A percentile compares a stretch with the other conserved stretches of the same genome.
These are phyloP conservation scores for Eupeodes latifasciatus DNA, from an alignment of 2,888 invertebrate species.

Conservation along the genomic window DNA sequence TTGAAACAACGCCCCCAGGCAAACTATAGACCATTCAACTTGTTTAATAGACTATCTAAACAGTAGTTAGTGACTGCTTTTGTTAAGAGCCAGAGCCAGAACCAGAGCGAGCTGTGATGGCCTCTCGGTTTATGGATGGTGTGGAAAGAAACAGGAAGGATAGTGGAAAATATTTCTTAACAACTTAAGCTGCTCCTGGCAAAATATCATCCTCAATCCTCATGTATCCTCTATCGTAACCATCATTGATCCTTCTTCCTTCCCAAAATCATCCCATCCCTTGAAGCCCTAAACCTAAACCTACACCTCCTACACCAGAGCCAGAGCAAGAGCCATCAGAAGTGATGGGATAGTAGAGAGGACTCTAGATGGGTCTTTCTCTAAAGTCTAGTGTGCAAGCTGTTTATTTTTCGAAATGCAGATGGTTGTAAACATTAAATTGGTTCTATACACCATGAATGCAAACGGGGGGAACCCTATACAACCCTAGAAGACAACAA, in stretches of 20 bases:
- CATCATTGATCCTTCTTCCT: conserved; percentile 45
- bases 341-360: background rate
- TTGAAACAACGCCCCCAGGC: conserved; percentile 43
- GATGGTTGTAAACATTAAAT: conserved; percentile 70
- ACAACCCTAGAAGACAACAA: conserved; percentile 26
- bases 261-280: conserved; percentile 1
- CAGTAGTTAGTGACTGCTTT: conserved; percentile 66
- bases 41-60: conserved; percentile 65
- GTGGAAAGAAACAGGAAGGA: background rate
- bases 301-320: too few species aligned
- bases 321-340: background rate
- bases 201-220: conserved; percentile 57
- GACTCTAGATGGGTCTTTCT: conserved; percentile 17
- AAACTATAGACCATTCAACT: conserved; percentile 58
- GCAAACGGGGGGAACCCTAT: conserved; percentile 41
- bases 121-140: background rate
- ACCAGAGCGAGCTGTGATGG: conserved; percentile 10
- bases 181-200: conserved; percentile 47
- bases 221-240: conserved; percentile 36
- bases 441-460: conserved; percentile 50
- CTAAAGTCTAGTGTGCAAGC: conserved; percentile 31
- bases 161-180: conserved; percentile 50
- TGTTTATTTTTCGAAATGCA: conserved; percentile 56
- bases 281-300: background rate
- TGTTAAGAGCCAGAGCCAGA: conserved; percentile 27